Evolutionary conservation across 2,797 vertebrate species (phyloP).

Genomic region (Pipistrellus kuhlii): DNA sequence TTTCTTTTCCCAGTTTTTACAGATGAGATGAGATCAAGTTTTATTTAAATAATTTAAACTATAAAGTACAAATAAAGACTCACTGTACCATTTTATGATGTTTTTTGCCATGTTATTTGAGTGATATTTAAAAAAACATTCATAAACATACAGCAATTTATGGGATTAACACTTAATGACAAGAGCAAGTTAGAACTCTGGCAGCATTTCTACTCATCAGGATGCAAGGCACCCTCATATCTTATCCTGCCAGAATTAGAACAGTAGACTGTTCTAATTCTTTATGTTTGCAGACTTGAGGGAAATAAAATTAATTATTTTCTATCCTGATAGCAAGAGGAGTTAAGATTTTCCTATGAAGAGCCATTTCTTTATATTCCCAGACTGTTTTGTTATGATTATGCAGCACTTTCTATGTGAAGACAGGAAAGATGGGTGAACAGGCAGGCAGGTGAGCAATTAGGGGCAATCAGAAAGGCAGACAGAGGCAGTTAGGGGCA

Average conservation of each 20-base stretch:
- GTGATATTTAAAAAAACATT: neutral
- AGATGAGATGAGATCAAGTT: neutral
- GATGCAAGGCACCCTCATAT: neutral
- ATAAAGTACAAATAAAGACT: neutral
- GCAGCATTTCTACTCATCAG: neutral
- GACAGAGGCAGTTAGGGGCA: too few species aligned
- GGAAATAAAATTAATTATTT: neutral
- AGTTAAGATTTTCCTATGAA: neutral
- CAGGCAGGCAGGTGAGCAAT: too few species aligned
- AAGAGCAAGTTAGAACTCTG: neutral
- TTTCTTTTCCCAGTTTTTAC: neutral
- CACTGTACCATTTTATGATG: neutral
- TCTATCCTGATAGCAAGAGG: neutral
- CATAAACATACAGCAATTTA: neutral
- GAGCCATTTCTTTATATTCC: neutral
- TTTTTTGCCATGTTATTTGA: conserved; percentile 19
- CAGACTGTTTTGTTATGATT: neutral
- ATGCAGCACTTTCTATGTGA: neutral
- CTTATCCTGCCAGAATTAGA: neutral
- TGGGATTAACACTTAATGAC: neutral
- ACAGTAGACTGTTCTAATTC: neutral
- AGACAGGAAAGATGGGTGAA: neutral
- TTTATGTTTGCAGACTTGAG: neutral
- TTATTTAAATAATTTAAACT: conserved; percentile 1
- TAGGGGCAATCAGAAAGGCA: too few species aligned